Conservation (phyloP, 2,113 vertebrate genomes). For the Gopherus evgoodei region DNA sequence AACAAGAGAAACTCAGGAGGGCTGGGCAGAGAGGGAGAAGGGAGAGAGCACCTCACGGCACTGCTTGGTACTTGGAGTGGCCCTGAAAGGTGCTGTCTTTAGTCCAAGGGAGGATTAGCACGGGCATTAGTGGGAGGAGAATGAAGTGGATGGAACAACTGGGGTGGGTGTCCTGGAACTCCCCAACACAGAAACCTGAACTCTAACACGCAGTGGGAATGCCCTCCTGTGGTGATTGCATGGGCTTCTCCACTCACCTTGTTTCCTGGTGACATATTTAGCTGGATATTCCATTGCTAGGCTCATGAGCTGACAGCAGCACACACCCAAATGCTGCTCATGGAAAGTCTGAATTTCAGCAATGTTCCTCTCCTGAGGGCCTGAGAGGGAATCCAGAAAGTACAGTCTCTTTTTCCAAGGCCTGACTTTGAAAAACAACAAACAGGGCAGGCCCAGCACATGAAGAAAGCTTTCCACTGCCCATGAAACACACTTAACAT, state of each 20-base stretch:
- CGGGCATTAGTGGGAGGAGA: neutral
- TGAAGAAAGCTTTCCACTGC: neutral
- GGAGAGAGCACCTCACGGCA: neutral
- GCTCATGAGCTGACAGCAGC: constrained; percentile 8
- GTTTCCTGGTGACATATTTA: constrained; percentile 47
- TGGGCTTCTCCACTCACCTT: neutral
- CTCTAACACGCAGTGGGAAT: neutral
- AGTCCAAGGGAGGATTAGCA: neutral
- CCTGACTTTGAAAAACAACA: constrained; percentile 12
- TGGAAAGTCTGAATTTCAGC: constrained; percentile 37
- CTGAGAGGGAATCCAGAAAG: constrained; percentile 2
- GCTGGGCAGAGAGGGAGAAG: neutral
- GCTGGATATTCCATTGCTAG: constrained; percentile 34
- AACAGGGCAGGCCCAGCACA: neutral
- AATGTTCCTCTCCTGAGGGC: constrained; percentile 12
- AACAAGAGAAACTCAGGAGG: neutral
- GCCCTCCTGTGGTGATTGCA: neutral
- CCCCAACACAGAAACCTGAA: neutral
- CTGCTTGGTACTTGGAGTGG: neutral
- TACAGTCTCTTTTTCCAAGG: constrained; percentile 25
- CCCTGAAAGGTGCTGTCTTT: neutral
- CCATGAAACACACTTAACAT: neutral
- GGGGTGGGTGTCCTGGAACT: neutral
- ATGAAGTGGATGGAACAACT: neutral
- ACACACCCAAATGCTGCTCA: constrained; percentile 5